Conservation (phyloP, 1,140 invertebrate genomes). For the Drosophila nasuta region DNA sequence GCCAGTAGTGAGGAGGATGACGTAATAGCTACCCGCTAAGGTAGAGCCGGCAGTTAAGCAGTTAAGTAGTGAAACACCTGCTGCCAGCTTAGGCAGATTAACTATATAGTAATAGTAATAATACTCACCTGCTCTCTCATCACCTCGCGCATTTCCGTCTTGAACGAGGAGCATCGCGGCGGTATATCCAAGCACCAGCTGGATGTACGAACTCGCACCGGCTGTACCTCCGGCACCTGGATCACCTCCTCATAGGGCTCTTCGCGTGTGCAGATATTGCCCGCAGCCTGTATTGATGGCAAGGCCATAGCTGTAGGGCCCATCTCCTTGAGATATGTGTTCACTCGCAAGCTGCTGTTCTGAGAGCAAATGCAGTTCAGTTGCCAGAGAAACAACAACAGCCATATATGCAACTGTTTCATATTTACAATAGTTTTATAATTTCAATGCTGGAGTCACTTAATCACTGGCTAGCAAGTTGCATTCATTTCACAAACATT, state of each 20-base stretch:
- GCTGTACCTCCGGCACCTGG: constrained; percentile 86
- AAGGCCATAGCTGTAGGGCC: constrained; percentile 40
- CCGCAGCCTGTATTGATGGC: constrained; percentile 58
- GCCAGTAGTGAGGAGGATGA: constrained; percentile 45
- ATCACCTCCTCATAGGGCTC: constrained; percentile 86
- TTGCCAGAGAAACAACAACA: constrained; percentile 8
- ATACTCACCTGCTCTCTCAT: constrained; percentile 86
- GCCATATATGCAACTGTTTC: constrained; percentile 19
- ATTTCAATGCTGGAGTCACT: background rate
- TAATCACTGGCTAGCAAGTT: background rate
- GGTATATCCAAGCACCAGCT: constrained; percentile 90
- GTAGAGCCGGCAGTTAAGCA: constrained; percentile 60
- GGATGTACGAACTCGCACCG: constrained; percentile 88
- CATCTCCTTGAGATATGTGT: constrained; percentile 66
- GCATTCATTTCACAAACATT: background rate
- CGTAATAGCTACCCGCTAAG: constrained; percentile 60
- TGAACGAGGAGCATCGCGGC: constrained; percentile 88
- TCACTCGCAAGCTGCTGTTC: constrained; percentile 63
- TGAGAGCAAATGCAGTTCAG: constrained; percentile 21
- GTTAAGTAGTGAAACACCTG: constrained; percentile 53
- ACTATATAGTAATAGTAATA: background rate
- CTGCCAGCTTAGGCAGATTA: background rate
- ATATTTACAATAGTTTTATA: constrained; percentile 3
- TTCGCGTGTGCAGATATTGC: constrained; percentile 76
- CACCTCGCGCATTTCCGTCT: constrained; percentile 87